These are phyloP conservation scores for Nothobranchius kuhntae DNA, from an alignment of 2,113 vertebrate species.

Conservation along the genomic window DNA sequence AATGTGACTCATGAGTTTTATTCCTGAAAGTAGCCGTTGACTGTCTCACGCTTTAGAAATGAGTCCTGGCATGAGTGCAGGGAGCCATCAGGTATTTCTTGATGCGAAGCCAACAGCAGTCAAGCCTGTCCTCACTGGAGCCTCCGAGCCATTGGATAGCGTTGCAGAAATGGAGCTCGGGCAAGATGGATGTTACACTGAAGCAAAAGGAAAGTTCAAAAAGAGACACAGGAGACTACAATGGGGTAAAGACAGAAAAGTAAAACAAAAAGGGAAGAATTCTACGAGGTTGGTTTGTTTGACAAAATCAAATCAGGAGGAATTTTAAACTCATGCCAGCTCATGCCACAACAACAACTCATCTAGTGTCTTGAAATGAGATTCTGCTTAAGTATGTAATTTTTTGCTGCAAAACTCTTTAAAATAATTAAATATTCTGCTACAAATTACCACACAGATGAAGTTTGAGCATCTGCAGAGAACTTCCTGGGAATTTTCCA, in stretches of 20 bases:
- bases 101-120: constrained; percentile 63
- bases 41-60: constrained; percentile 60
- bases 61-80: constrained; percentile 62
- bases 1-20: constrained; percentile 35
- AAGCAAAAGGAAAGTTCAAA: constrained; percentile 3
- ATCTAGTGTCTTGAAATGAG: constrained; percentile 18
- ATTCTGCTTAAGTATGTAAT: constrained; percentile 25
- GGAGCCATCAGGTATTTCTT: constrained; percentile 70
- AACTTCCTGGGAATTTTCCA: constrained; percentile 31
- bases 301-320: constrained; percentile 30
- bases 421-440: constrained; percentile 26
- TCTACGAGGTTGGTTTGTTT: constrained; percentile 18
- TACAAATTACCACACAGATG: constrained; percentile 18
- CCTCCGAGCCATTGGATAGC: constrained; percentile 60
- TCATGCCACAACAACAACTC: constrained; percentile 40
- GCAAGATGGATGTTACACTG: not conserved
- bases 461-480: constrained; percentile 27
- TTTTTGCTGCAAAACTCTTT: constrained; percentile 19
- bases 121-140: constrained; percentile 69
- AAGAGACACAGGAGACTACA: constrained; percentile 18
- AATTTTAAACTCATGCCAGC: constrained; percentile 7
- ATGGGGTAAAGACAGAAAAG: constrained; percentile 27
- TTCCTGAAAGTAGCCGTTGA: constrained; percentile 43
- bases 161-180: constrained; percentile 29
- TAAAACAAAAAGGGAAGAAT: constrained; percentile 16